phyloP scores from a whole-genome alignment of 2,113 vertebrate genomes.

The Ceuthmochares aereus region DNA sequence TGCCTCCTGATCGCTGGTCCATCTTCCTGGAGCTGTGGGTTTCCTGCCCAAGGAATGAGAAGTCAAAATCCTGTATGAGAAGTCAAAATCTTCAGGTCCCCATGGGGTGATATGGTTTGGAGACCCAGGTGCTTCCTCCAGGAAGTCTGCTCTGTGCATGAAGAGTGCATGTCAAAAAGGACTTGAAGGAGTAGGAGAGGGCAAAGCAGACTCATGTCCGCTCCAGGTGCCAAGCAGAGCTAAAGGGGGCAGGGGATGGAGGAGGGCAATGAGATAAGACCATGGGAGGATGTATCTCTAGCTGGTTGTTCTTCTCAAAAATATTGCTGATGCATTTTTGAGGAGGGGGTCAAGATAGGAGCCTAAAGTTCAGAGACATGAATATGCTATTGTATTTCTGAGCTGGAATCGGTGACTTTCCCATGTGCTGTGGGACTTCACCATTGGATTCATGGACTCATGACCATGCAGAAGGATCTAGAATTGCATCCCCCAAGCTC shows the following conservation, averaged over 20 bases:
- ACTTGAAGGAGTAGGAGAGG: not conserved
- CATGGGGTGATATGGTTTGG: rapidly evolving
- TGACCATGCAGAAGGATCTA: not conserved
- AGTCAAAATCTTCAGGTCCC: not conserved
- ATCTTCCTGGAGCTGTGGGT: not conserved
- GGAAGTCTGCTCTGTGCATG: rapidly evolving
- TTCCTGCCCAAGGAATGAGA: not conserved
- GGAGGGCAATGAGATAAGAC: not conserved
- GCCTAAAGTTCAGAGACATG: not conserved
- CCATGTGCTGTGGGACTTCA: not conserved
- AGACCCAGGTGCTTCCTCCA: not conserved
- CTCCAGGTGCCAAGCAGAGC: not conserved
- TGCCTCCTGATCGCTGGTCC: not conserved
- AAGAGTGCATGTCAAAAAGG: not conserved
- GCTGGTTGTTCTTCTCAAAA: not conserved
- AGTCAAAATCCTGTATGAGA: rapidly evolving
- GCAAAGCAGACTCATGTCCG: not conserved
- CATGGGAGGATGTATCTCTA: not conserved
- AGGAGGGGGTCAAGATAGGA: not conserved
- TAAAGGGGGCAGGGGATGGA: not conserved
- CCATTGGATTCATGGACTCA: not conserved
- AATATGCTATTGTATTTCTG: not conserved
- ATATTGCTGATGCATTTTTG: not conserved
- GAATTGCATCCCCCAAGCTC: not conserved
- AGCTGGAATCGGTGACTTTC: not conserved